These are phyloP conservation scores for Cydia amplana DNA, from an alignment of 1,140 invertebrate species.

Conservation along the genomic window DNA sequence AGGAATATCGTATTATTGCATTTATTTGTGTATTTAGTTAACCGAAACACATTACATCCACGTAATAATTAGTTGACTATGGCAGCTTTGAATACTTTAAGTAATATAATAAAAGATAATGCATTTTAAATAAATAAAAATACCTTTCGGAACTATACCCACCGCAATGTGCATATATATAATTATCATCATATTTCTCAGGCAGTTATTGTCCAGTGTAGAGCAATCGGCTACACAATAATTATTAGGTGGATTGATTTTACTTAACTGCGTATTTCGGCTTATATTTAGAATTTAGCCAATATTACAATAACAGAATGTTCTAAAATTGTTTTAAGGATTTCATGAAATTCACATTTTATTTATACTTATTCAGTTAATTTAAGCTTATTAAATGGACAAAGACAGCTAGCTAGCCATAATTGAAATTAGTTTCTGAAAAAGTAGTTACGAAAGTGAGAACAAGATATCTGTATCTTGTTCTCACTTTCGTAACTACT, in stretches of 20 bases:
- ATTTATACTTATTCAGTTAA: no score
- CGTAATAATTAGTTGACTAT: not conserved
- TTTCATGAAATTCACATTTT: not conserved
- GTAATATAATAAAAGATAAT: no score
- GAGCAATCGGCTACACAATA: not conserved
- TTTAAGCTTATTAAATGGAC: no score
- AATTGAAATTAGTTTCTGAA: no score
- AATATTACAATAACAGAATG: not conserved
- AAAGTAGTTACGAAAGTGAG: not conserved
- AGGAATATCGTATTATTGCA: conserved; percentile 8
- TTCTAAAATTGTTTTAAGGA: not conserved
- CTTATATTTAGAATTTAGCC: not conserved
- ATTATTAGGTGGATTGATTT: not conserved
- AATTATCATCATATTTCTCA: no score
- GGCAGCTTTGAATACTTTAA: not conserved
- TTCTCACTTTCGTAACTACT: no score
- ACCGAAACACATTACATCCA: not conserved
- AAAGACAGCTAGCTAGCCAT: no score
- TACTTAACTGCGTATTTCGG: not conserved
- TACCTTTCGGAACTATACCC: no score
- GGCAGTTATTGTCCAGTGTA: no score
- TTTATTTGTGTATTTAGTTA: not conserved
- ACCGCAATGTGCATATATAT: no score
- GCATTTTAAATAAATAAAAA: no score
- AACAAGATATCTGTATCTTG: no score